Percentiles rank a stretch among this genome's conserved stretches.
These are phyloP conservation scores for Neelides folsomi DNA, from an alignment of 2,888 invertebrate species.

Conservation along the genomic window DNA sequence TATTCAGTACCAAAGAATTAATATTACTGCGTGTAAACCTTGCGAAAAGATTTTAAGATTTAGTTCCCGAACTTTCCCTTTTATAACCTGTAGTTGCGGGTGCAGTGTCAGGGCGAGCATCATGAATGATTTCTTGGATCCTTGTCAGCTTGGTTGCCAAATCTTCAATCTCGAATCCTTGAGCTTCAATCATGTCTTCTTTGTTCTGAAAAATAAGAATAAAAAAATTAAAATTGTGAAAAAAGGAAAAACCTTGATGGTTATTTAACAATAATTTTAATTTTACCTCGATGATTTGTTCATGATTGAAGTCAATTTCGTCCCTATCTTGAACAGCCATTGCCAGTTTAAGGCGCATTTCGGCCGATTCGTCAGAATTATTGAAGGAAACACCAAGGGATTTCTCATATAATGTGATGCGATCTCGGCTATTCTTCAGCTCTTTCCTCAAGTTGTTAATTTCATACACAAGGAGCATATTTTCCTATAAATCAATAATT, in stretches of 20 bases:
- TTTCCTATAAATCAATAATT: slow-evolving; percentile 46
- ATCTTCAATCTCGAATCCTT: slow-evolving; percentile 41
- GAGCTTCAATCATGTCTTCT: slow-evolving; percentile 39
- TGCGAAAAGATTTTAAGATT: too few relatives aligned
- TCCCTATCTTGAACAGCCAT: slow-evolving; percentile 28
- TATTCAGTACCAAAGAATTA: too few relatives aligned
- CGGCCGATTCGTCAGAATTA: slow-evolving; percentile 26
- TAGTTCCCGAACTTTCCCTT: too few relatives aligned
- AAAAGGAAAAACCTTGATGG: too few relatives aligned
- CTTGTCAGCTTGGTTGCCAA: slow-evolving; percentile 34
- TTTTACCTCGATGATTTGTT: slow-evolving; percentile 22
- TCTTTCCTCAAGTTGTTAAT: slow-evolving; percentile 60
- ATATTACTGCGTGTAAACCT: too few relatives aligned
- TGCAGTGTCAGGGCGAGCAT: too few relatives aligned
- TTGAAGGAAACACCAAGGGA: slow-evolving; percentile 46
- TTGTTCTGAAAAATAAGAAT: slow-evolving; percentile 36
- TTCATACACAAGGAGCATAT: slow-evolving; percentile 60
- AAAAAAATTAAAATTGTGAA: slow-evolving; percentile 1
- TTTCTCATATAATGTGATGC: slow-evolving; percentile 57
- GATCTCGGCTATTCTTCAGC: slow-evolving; percentile 51
- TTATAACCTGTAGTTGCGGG: too few relatives aligned
- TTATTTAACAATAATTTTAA: too few relatives aligned
- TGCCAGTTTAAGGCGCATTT: slow-evolving; percentile 25
- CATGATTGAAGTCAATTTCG: slow-evolving; percentile 27
- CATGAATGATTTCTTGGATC: slow-evolving; percentile 14